phyloP scores from a whole-genome alignment of 2,797 vertebrate genomes.

The Falco biarmicus region DNA sequence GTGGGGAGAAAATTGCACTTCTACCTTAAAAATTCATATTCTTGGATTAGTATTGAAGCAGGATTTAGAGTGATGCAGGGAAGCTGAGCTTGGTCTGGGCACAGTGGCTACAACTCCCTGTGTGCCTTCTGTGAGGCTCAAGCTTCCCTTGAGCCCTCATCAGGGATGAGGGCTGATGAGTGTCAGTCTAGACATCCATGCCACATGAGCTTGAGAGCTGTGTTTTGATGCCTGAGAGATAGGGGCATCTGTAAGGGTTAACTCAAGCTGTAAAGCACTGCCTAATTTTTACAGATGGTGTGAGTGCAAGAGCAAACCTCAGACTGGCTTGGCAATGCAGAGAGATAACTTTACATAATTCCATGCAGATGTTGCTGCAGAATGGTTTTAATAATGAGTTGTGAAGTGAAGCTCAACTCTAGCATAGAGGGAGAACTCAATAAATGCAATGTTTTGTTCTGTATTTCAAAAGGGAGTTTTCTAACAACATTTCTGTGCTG shows the following conservation, averaged over 20 bases:
- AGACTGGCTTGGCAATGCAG: conserved; percentile 56
- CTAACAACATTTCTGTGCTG: neutral
- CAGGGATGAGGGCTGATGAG: neutral
- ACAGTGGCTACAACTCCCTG: neutral
- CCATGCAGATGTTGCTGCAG: conserved; percentile 70
- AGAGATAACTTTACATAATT: conserved; percentile 69
- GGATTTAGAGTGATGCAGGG: neutral
- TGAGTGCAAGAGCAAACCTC: conserved; percentile 49
- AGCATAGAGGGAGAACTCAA: conserved; percentile 15
- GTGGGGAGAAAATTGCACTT: neutral
- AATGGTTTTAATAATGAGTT: conserved; percentile 67
- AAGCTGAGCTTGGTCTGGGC: neutral
- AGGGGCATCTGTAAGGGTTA: conserved; percentile 52
- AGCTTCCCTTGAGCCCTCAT: neutral
- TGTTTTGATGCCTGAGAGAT: neutral
- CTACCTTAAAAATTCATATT: neutral
- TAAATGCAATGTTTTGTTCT: conserved; percentile 50
- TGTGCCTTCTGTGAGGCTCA: neutral
- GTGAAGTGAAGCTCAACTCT: conserved; percentile 47
- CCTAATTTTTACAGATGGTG: conserved; percentile 65
- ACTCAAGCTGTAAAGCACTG: conserved; percentile 3
- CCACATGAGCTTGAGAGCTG: neutral
- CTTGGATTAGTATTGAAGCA: neutral
- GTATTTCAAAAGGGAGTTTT: conserved; percentile 41
- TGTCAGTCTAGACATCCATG: neutral